Evolutionary conservation across 2,113 vertebrate genomes (phyloP), one percentile per base, ranked within the genome.

Genomic region (Brachypteracias leptosomus): DNA sequence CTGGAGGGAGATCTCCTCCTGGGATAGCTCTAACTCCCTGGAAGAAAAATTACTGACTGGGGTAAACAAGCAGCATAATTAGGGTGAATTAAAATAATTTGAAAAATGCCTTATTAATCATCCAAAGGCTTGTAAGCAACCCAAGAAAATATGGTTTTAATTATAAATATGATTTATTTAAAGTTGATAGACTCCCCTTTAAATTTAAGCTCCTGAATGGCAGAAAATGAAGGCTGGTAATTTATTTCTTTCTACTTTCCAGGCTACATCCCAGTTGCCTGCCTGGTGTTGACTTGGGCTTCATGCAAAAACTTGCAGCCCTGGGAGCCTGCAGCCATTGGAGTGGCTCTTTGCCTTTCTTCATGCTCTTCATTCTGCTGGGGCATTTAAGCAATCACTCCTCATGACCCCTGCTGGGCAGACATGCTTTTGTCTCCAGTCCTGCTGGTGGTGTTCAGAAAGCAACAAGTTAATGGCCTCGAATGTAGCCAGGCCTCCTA

Each of bases 101-200:
- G 83, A 65, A 78, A 96, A 94, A 92, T 81, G 68, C 47, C 61
- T 66, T 89, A 89, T 90, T 92, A 87, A 89, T 96, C 73, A 82
- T 94, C 85, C 62, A 66, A 75, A 84, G 40, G 49, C 71, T 86
- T 92, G 52, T 90, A 84, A 89, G 92, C 82, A 84, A 47, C 2
- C 2, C 55, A 72, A 52, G 61, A 84, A 85, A 96, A 90, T 46
- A 31, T 12, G 46, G 13, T 92, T 94, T 90, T 89, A 86, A 85
- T 96, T 89, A 86, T 29, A 71, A 90, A 46, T 49, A 73, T 52
- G 40, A 94, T 97, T 97, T 95, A 90, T 89, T 85, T 78, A 47
- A 96, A 89, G 86, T 46, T 65, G n/a, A 75, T 87, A 57, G 73
- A 55, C 47, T 90, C 25, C 17, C 24, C 57, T 96, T 94, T 88